phyloP scores from a whole-genome alignment of 1,140 invertebrate genomes.

The Paraescarpia echinospica region DNA sequence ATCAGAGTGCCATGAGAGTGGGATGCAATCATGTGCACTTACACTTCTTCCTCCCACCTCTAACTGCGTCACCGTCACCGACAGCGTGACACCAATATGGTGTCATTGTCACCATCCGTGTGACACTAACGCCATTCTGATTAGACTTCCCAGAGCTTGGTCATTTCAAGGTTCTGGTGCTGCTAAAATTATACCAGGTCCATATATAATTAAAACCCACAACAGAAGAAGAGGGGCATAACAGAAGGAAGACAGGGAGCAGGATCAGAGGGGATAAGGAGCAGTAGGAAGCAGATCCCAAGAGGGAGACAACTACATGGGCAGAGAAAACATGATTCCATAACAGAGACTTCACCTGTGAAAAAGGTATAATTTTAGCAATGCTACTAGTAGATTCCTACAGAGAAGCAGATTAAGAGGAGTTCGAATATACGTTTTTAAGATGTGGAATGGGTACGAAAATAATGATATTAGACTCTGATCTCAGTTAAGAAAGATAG shows the following conservation, averaged over 20 bases:
- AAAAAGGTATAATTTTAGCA: too few species aligned
- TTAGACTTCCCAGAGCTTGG: neutral
- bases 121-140: neutral
- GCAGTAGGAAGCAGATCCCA: neutral
- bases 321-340: too few species aligned
- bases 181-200: neutral
- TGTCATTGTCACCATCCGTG: neutral
- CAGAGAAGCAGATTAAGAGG: too few species aligned
- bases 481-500: too few species aligned
- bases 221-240: neutral
- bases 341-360: too few species aligned
- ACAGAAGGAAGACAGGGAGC: neutral
- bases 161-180: neutral
- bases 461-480: too few species aligned
- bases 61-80: neutral
- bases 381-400: too few species aligned
- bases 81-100: neutral
- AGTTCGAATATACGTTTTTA: too few species aligned
- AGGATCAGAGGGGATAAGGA: neutral
- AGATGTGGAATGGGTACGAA: too few species aligned
- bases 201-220: neutral
- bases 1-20: neutral
- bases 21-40: neutral
- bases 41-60: neutral
- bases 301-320: neutral